Conservation (phyloP, 1,140 invertebrate species). For the Branchinecta lindahli region DNA sequence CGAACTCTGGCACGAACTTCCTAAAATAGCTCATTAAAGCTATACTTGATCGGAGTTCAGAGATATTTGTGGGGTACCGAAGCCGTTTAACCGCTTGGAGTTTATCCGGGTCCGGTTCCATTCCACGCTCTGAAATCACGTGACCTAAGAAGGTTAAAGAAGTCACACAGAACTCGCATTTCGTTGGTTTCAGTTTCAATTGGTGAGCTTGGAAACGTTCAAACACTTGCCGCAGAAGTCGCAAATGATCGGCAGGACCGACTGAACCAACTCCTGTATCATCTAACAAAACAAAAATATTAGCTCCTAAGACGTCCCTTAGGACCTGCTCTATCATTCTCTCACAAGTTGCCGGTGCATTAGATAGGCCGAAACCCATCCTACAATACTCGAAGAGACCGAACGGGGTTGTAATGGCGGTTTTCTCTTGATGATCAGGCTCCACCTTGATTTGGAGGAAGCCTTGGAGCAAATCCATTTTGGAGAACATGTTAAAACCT, state of each 20-base stretch:
- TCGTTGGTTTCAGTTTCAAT: too few relatives aligned
- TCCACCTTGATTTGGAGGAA: slow-evolving; percentile 34
- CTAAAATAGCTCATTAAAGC: too few relatives aligned
- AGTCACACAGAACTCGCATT: background rate
- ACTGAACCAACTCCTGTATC: too few relatives aligned
- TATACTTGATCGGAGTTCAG: too few relatives aligned
- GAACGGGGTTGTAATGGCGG: slow-evolving; percentile 32
- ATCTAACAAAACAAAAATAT: too few relatives aligned
- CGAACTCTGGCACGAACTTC: too few relatives aligned
- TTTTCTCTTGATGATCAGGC: slow-evolving; percentile 30
- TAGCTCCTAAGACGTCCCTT: too few relatives aligned
- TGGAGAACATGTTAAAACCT: slow-evolving; percentile 27
- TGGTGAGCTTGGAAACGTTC: too few relatives aligned
- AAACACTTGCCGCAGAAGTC: too few relatives aligned
- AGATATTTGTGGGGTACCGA: background rate
- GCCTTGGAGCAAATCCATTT: slow-evolving; percentile 31
- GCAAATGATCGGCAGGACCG: too few relatives aligned
- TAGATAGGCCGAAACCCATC: slow-evolving; percentile 26
- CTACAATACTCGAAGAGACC: slow-evolving; percentile 25
- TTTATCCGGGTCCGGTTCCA: background rate
- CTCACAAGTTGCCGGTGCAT: too few relatives aligned
- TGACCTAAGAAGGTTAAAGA: background rate
- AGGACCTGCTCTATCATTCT: too few relatives aligned
- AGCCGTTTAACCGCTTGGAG: background rate
- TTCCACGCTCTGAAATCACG: background rate